Conservation (phyloP, 2,113 vertebrate species). For the Ursus arctos region DNA sequence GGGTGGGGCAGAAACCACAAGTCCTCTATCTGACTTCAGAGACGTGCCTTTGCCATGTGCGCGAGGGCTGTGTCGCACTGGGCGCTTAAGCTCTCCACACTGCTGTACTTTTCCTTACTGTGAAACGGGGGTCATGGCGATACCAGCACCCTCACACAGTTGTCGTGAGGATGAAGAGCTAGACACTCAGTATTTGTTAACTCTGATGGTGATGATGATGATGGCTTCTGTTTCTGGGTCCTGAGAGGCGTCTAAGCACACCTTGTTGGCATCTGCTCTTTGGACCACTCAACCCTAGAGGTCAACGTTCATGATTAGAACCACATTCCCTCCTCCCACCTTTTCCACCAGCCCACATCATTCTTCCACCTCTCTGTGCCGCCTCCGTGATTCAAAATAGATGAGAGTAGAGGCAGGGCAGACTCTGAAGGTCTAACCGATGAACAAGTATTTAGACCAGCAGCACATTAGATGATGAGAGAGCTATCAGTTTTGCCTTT, state of each 20-base stretch:
- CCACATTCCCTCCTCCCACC: neutral
- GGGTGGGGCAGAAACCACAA: neutral
- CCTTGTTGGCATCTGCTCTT: neutral
- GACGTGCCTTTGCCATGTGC: neutral
- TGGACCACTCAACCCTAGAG: neutral
- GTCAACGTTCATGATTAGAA: neutral
- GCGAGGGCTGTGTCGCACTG: neutral
- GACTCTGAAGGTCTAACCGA: neutral
- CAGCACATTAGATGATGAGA: neutral
- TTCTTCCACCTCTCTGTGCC: neutral
- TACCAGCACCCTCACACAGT: neutral
- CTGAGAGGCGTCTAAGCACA: neutral
- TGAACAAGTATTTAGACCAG: neutral
- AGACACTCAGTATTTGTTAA: neutral
- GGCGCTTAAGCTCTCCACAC: neutral
- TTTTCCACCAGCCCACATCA: neutral
- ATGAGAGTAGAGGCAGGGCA: neutral
- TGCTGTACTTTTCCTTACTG: neutral
- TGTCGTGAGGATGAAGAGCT: neutral
- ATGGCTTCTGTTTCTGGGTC: neutral
- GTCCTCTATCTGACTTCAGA: rapidly evolving
- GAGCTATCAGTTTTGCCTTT: neutral
- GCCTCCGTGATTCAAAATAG: neutral
- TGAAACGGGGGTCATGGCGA: neutral
- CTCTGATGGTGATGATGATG: neutral